phyloP scores from a whole-genome alignment of 2,113 vertebrate species.

The Gymnobelideus leadbeateri region DNA sequence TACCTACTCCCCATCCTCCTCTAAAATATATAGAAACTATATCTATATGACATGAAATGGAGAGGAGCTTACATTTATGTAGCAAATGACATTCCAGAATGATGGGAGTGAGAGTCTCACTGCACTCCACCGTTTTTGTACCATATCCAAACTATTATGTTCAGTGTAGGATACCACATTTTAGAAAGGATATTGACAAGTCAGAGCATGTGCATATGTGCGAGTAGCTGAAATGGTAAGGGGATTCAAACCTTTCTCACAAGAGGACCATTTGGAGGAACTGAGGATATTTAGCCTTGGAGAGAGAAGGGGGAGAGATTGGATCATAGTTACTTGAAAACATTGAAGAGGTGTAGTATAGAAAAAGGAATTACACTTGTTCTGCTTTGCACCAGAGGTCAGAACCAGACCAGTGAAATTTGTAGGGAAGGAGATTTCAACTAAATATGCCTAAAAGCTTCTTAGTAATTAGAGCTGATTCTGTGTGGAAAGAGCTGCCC shows the following conservation, averaged over 20 bases:
- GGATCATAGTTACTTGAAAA: not conserved
- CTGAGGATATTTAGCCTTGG: not conserved
- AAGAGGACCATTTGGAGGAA: not conserved
- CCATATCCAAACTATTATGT: not conserved
- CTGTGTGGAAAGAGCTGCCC: not conserved
- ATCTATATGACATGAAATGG: not conserved
- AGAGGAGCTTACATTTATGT: not conserved
- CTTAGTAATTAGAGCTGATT: not conserved
- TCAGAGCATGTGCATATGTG: not conserved
- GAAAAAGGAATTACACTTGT: not conserved
- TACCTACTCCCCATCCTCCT: not conserved
- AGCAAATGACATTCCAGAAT: not conserved
- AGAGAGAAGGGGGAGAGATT: not conserved
- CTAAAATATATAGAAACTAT: slow-evolving; percentile 26
- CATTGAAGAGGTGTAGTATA: not conserved
- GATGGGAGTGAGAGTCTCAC: not conserved
- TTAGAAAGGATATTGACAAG: not conserved
- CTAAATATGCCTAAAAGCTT: not conserved
- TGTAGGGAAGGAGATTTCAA: not conserved
- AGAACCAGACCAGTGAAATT: not conserved
- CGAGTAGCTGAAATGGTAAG: not conserved
- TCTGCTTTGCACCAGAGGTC: not conserved
- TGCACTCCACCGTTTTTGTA: not conserved
- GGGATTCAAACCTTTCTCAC: not conserved
- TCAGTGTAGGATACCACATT: not conserved